A percentile compares a stretch with the other conserved stretches of the same genome.
phyloP scores from a whole-genome alignment of 2,113 vertebrate species.

The Rousettus leschenaultii region DNA sequence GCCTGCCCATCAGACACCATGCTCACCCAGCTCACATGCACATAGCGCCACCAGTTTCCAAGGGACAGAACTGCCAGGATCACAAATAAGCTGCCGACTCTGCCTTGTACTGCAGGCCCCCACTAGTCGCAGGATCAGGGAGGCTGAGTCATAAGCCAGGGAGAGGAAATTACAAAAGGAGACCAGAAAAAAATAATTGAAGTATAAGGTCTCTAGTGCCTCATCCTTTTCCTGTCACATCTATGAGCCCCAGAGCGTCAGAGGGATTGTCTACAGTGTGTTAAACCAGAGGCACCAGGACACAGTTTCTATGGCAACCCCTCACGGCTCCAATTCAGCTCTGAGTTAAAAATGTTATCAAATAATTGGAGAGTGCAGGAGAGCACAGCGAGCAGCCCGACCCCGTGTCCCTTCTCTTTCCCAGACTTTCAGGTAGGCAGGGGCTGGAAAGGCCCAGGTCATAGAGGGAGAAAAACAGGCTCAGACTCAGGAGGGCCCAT shows the following conservation, averaged over 20 bases:
- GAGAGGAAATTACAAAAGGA: constrained; percentile 69
- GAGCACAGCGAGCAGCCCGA: constrained; percentile 39
- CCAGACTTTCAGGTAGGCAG: constrained; percentile 47
- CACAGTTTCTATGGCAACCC: constrained; percentile 84
- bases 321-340: constrained; percentile 81
- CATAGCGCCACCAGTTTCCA: not conserved
- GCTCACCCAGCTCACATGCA: not conserved
- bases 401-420: not conserved
- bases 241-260: constrained; percentile 72
- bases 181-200: not conserved
- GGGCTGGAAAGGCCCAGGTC: not conserved
- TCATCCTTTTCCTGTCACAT: constrained; percentile 73
- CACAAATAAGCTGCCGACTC: not conserved
- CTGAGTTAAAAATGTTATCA: constrained; percentile 84
- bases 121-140: not conserved
- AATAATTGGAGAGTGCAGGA: constrained; percentile 79
- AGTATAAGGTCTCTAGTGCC: constrained; percentile 65
- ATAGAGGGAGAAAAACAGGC: not conserved
- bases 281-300: constrained; percentile 82
- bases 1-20: fast-evolving
- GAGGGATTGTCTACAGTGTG: constrained; percentile 81
- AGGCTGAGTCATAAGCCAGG: not conserved
- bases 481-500: not conserved
- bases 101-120: not conserved
- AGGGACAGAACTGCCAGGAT: not conserved